Percentiles rank a stretch among this genome's conserved stretches.
Conservation (phyloP, 2,113 vertebrate species). For the Myocastor coypus region DNA sequence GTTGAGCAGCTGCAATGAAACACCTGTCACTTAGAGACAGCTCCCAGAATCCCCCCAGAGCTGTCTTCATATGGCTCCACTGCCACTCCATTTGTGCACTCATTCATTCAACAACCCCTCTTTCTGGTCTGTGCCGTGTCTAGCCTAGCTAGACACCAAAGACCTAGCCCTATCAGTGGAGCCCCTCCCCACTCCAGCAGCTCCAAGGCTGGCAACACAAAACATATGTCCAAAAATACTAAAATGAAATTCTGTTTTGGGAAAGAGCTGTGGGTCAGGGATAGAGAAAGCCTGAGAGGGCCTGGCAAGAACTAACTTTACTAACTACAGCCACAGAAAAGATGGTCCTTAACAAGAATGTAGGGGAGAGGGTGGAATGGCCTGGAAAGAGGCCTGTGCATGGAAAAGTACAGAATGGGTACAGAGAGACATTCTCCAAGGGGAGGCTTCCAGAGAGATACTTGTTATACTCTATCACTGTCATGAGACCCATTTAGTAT, state of each 20-base stretch:
- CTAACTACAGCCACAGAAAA: not conserved
- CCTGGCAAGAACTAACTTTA: not conserved
- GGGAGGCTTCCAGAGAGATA: not conserved
- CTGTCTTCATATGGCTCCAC: not conserved
- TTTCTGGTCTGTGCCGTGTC: not conserved
- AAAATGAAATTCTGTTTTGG: not conserved
- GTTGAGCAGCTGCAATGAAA: constrained; percentile 60
- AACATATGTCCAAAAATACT: not conserved
- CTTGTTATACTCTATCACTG: not conserved
- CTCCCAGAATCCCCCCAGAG: constrained; percentile 10
- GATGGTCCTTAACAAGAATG: not conserved
- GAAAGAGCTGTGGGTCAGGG: not conserved
- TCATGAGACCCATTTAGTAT: not conserved
- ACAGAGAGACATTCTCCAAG: not conserved
- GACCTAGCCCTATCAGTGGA: not conserved
- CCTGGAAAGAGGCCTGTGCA: not conserved
- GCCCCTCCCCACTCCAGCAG: not conserved
- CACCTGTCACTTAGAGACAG: constrained; percentile 65
- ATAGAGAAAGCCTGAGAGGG: not conserved
- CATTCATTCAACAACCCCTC: not conserved
- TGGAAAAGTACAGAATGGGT: not conserved
- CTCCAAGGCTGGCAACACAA: not conserved
- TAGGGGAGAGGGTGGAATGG: not conserved
- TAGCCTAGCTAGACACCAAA: not conserved
- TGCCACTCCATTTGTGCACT: not conserved